A percentile compares a stretch with the other conserved stretches of the same genome.
Evolutionary conservation across 2,888 invertebrate species (phyloP).

Genomic region (Heliconius hortense): DNA sequence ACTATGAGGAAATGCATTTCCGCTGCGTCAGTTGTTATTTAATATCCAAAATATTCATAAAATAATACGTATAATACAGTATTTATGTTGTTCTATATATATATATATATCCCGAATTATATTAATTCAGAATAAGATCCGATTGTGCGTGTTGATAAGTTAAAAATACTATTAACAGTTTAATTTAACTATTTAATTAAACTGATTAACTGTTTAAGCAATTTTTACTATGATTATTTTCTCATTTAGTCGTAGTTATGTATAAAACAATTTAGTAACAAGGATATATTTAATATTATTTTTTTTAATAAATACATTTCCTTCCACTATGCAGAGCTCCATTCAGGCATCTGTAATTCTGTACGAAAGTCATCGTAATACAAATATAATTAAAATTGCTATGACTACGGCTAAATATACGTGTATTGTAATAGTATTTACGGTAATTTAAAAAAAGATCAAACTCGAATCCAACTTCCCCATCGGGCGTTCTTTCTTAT

Average conservation of each 20-base stretch:
- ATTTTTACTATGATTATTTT: neutral
- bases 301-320: slow-evolving; percentile 32
- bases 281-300: neutral
- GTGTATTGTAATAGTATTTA: too few relatives aligned
- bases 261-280: neutral
- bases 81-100: neutral
- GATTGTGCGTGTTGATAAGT: neutral
- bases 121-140: neutral
- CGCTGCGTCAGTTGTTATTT: slow-evolving; percentile 26
- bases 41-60: slow-evolving; percentile 1
- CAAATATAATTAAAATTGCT: slow-evolving; percentile 34
- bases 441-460: too few relatives aligned
- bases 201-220: neutral
- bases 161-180: neutral
- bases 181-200: neutral
- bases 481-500: too few relatives aligned
- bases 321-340: slow-evolving; percentile 28
- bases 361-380: slow-evolving; percentile 23
- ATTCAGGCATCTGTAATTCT: slow-evolving; percentile 1
- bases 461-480: too few relatives aligned
- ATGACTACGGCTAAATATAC: slow-evolving; percentile 8
- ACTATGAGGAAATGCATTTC: slow-evolving; percentile 6
- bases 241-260: slow-evolving; percentile 17
- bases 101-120: neutral
- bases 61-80: neutral